Conservation (phyloP, 2,113 vertebrate genomes). For the Coreoperca whiteheadi region DNA sequence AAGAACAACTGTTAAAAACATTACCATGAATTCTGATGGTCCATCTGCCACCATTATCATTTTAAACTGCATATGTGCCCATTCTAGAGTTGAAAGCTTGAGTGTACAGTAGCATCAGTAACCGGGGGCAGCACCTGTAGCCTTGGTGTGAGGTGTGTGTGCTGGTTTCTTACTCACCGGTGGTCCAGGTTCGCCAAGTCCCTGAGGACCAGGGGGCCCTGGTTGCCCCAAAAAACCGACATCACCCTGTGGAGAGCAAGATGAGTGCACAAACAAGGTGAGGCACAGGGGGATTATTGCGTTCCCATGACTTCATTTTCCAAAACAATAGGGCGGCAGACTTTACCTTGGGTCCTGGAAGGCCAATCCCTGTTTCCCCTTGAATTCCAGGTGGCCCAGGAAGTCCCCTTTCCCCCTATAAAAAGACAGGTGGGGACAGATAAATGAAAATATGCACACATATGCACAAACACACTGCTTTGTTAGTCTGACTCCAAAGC, state of each 20-base stretch:
- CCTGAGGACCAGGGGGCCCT: slow-evolving; percentile 87
- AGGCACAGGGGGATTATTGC: slow-evolving; percentile 23
- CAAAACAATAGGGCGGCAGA: slow-evolving; percentile 7
- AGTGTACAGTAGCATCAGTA: background rate
- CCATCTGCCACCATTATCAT: background rate
- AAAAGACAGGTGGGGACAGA: slow-evolving; percentile 39
- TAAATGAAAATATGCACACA: background rate
- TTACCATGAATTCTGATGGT: background rate
- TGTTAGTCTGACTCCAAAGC: background rate
- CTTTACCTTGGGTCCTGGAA: slow-evolving; percentile 90
- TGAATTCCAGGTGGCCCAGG: slow-evolving; percentile 89
- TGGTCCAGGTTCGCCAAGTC: slow-evolving; percentile 89
- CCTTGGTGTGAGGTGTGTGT: background rate
- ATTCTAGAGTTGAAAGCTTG: background rate
- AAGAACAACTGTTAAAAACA: background rate
- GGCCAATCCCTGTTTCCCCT: slow-evolving; percentile 90
- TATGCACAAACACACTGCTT: background rate
- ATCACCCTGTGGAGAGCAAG: slow-evolving; percentile 83
- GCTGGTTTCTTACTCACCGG: slow-evolving; percentile 79
- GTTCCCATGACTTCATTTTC: slow-evolving; percentile 28
- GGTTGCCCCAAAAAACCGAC: slow-evolving; percentile 86
- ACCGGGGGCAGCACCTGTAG: background rate
- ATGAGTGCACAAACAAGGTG: slow-evolving; percentile 5
- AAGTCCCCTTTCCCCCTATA: slow-evolving; percentile 91
- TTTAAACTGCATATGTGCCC: background rate